Base-by-base conservation (phyloP, 2,797 vertebrate genomes). In the Pachyuromys duprasi region DNA sequence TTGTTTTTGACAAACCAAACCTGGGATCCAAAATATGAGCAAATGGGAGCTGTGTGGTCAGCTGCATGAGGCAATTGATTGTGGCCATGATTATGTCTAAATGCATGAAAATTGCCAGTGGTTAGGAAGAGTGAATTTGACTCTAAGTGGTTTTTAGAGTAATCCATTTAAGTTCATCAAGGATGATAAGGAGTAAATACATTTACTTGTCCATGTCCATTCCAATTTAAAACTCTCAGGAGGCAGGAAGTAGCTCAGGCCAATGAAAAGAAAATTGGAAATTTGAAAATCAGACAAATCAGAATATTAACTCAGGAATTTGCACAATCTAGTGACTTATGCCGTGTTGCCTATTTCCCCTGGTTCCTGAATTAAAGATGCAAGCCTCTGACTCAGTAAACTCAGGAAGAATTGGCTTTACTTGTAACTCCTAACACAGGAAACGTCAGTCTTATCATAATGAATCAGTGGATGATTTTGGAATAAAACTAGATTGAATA, bases 281-380 rank as follows among this genome's bases (percentile, higher is more conserved):
- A 84, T 90, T 87, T 96, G 39, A 96, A 90, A 94, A 93, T 88
- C 45, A 95, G 22, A 91, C 11, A 72, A 36, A 62, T 94, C n/a
- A 69, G 55, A 94, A 86, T 45, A 57, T 57, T 67, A 84, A 26
- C 49, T n/a, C 53, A 95, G 8, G 60, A 76, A 95, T 69, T 95
- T 76, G 53, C 80, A 87, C 28, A 20, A 89, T 82, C 81, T 45
- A 49, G 36, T 60, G 26, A 74, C 45, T 63, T 92, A 86, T 94
- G 36, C 31, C 42, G 95, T 8, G 33, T 79, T 83, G 70, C 8
- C 86, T 91, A 42, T 89, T 57, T 36, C 78, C 31, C 67, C 53
- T 31, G 36, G 69, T 72, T n/a, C 18, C 33, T 69, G n/a, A 88
- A 55, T 33, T 89, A 75, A 80, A 92, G 69, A 95, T 62, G 4